Base-by-base conservation (phyloP, 2,113 vertebrate genomes). In the Sander lucioperca region DNA sequence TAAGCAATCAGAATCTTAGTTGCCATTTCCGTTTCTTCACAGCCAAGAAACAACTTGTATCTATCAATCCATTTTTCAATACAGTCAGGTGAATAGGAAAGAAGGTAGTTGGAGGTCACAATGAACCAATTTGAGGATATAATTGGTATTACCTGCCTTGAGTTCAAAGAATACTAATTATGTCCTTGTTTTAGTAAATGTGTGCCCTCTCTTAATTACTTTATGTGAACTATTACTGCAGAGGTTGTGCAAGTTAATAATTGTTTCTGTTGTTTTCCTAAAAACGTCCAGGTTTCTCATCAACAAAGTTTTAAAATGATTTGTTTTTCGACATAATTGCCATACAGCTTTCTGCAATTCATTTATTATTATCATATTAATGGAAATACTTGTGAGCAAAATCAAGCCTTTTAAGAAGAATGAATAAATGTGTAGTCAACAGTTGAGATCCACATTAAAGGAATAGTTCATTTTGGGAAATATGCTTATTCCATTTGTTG, bases 221-320 rank as follows among this genome's bases (percentile, higher is more conserved):
- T 48, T 66, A 19, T 25, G 21, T 53, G 45, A 3, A 78, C 62
- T 74, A 59, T 64, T 65, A 80, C 48, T 57, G 9, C 57, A 64
- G 21, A 64, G 72, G 10, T 39, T 74, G 36, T 54, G 64, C 65
- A 58, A 59, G 47, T 64, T 78, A 54, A 80, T 68, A 69, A 36
- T n/a, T 51, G 68, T 61, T 48, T 53, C 39, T 2, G 25, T 56
- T 63, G 33, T 58, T 70, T 33, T 45, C 48, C 13, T 8, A 27
- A 48, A 74, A 65, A 47, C 11, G 12, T 77, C 65, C 6, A 53
- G 70, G 68, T 79, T 71, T 18, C 53, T 27, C 25, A 68, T 79
- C 67, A 64, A 62, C 63, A 74, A 68, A 58, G 63, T 81, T 78
- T 58, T 19, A 48, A 50, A 47, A 19, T 63, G 48, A 87, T 71